Evolutionary conservation across 2,888 invertebrate genomes (phyloP).

Genomic region (Therioaphis trifolii): DNA sequence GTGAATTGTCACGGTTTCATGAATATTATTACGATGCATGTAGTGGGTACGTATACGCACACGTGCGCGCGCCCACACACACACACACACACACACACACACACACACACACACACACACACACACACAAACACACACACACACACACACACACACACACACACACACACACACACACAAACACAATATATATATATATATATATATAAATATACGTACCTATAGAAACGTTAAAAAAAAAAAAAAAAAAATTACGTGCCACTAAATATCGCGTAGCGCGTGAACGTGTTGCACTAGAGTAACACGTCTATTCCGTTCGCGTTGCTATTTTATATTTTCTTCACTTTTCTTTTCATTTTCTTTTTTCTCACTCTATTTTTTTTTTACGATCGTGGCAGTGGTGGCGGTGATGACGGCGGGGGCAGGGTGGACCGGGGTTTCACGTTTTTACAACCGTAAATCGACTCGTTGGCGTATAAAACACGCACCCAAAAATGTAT

Average conservation of each 20-base stretch:
- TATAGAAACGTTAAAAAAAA: too few species aligned
- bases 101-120: too few species aligned
- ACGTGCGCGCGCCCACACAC: background rate
- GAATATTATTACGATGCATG: conserved; percentile 36
- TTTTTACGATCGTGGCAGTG: conserved; percentile 1
- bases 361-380: background rate
- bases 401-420: background rate
- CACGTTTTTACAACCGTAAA: conserved; percentile 31
- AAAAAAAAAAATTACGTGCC: background rate
- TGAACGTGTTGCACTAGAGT: conserved; percentile 37
- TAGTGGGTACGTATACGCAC: background rate
- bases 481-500: conserved; percentile 16
- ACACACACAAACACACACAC: too few species aligned
- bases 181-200: too few species aligned
- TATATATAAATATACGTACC: too few species aligned
- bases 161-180: too few species aligned
- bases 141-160: too few species aligned
- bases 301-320: conserved; percentile 8
- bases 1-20: conserved; percentile 24
- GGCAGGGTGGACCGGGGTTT: background rate
- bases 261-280: conserved; percentile 41
- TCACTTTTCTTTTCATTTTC: background rate
- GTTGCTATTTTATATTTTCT: conserved; percentile 10
- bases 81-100: background rate
- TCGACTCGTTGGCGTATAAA: conserved; percentile 37